These are phyloP conservation scores for Halictus quadricinctus DNA, from an alignment of 2,888 invertebrate genomes.

Conservation along the genomic window DNA sequence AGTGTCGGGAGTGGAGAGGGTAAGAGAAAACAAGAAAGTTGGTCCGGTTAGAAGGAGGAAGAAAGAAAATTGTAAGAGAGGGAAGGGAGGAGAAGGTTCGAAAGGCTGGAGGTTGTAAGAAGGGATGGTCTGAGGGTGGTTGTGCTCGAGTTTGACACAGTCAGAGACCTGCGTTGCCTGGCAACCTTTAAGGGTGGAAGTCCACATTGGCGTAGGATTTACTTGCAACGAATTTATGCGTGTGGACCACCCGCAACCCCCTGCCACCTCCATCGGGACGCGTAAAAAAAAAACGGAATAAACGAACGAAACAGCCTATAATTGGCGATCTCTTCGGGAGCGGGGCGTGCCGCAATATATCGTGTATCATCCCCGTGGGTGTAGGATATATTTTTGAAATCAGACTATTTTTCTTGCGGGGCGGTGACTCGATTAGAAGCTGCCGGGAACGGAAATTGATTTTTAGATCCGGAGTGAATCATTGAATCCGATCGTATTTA, in stretches of 20 bases:
- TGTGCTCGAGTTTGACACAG: constrained; percentile 79
- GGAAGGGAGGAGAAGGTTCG: background rate
- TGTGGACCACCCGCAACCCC: constrained; percentile 49
- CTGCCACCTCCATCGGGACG: constrained; percentile 22
- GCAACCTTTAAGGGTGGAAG: constrained; percentile 79
- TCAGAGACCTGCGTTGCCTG: constrained; percentile 79
- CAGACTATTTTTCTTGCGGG: background rate
- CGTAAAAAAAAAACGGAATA: constrained; percentile 37
- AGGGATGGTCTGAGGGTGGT: constrained; percentile 63
- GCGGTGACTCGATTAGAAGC: background rate
- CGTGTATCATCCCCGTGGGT: constrained; percentile 10
- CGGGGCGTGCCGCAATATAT: constrained; percentile 12
- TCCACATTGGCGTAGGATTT: constrained; percentile 75
- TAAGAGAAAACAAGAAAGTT: constrained; percentile 41
- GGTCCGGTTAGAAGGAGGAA: constrained; percentile 9
- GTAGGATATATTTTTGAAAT: constrained; percentile 12
- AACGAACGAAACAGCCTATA: constrained; percentile 56
- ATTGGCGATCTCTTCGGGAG: constrained; percentile 41
- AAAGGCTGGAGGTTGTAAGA: constrained; percentile 49
- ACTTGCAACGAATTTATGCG: constrained; percentile 77
- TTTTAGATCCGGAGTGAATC: background rate
- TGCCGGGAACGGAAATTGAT: background rate
- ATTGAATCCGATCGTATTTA: background rate
- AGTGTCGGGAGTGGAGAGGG: constrained; percentile 9
- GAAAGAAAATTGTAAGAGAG: constrained; percentile 9